A percentile compares a stretch with the other conserved stretches of the same genome.
Conservation (phyloP, 2,888 invertebrate species). For the Rotaria magnacalcarata region DNA sequence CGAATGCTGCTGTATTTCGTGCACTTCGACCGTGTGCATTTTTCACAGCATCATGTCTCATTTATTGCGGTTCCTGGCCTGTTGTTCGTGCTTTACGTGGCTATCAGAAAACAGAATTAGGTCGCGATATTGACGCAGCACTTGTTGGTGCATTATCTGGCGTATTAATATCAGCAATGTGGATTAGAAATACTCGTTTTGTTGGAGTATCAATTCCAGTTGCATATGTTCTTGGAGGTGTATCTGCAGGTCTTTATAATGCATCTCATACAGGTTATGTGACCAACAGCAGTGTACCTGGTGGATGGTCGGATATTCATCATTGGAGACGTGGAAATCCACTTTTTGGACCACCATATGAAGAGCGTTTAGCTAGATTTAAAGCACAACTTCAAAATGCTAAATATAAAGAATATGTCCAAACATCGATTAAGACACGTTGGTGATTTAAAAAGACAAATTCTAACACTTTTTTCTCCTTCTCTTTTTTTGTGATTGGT, state of each 20-base stretch:
- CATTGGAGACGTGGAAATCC: conserved; percentile 2
- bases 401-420: not conserved
- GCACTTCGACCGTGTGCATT: not conserved
- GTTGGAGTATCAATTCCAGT: not conserved
- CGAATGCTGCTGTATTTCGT: not conserved
- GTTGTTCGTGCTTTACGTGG: conserved; percentile 1
- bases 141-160: conserved; percentile 10
- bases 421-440: not conserved
- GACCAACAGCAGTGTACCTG: not conserved
- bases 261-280: not conserved
- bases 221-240: not conserved
- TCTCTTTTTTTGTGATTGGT: not conserved
- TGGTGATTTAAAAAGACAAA: not conserved
- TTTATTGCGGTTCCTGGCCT: not conserved
- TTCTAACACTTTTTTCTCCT: not conserved
- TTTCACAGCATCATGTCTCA: not conserved
- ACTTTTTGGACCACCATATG: not conserved
- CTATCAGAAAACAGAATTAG: not conserved
- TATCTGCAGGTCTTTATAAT: not conserved
- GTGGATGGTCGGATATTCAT: not conserved
- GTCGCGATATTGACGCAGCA: conserved; percentile 5
- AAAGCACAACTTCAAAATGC: not conserved
- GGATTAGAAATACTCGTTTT: conserved; percentile 5
- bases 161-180: not conserved
- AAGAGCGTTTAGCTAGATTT: not conserved